Evolutionary conservation across 1,140 invertebrate species (phyloP).

Genomic region (Myzus persicae): DNA sequence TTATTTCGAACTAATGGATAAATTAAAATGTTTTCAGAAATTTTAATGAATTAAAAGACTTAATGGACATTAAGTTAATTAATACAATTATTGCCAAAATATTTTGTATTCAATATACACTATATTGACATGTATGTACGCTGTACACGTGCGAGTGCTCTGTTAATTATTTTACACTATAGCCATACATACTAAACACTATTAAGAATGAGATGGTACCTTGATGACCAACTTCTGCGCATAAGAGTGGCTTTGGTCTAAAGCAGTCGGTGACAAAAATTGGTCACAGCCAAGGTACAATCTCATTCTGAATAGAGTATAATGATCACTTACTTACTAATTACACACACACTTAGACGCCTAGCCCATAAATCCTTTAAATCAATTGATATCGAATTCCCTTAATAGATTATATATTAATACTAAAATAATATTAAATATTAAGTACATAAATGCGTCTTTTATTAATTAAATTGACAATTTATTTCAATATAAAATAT

Average conservation of each 20-base stretch:
- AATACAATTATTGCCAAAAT: background rate
- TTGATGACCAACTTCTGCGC: too few relatives aligned
- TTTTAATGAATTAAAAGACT: too few relatives aligned
- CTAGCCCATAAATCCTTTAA: background rate
- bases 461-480: background rate
- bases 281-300: too few relatives aligned
- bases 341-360: background rate
- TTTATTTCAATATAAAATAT: too few relatives aligned
- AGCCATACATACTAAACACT: too few relatives aligned
- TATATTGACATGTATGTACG: background rate
- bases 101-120: background rate
- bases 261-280: too few relatives aligned
- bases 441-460: background rate
- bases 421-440: background rate
- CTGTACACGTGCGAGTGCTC: background rate
- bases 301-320: too few relatives aligned
- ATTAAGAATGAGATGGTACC: too few relatives aligned
- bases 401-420: background rate
- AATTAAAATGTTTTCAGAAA: background rate
- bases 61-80: too few relatives aligned
- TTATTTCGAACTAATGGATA: background rate
- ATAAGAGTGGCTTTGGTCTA: too few relatives aligned
- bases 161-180: background rate
- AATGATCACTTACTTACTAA: background rate
- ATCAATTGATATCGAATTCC: background rate